These are phyloP conservation scores for Chlorodrepanis virens DNA, from an alignment of 2,113 vertebrate genomes.

Conservation along the genomic window DNA sequence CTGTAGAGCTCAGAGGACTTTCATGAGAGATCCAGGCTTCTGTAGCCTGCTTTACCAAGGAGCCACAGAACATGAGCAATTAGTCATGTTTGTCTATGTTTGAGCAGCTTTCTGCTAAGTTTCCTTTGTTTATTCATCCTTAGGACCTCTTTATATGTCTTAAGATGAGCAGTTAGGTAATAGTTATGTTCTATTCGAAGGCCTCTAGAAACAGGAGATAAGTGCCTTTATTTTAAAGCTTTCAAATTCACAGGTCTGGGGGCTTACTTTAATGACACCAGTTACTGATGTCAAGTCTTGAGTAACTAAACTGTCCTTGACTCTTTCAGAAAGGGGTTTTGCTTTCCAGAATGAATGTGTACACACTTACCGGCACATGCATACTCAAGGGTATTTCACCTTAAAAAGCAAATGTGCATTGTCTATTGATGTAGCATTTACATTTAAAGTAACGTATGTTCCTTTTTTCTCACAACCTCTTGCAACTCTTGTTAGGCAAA, in stretches of 20 bases:
- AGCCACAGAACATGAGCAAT: slow-evolving; percentile 61
- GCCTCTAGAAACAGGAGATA: not conserved
- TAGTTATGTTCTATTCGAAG: not conserved
- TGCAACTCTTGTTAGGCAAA: not conserved
- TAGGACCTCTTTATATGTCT: not conserved
- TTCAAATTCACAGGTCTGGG: not conserved
- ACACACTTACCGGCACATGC: accelerated
- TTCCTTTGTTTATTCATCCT: slow-evolving; percentile 35
- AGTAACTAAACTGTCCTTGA: not conserved
- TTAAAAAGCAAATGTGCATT: not conserved
- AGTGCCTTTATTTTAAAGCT: not conserved
- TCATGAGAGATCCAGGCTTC: slow-evolving; percentile 58
- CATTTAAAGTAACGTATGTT: not conserved
- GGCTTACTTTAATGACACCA: not conserved
- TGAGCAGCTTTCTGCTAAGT: slow-evolving; percentile 22
- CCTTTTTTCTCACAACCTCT: not conserved
- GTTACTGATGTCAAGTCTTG: not conserved
- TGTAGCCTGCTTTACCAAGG: slow-evolving; percentile 48
- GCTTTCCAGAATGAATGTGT: not conserved
- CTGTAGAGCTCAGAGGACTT: slow-evolving; percentile 65
- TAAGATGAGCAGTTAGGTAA: not conserved
- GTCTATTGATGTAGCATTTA: not conserved
- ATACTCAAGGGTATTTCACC: not conserved
- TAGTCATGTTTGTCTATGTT: slow-evolving; percentile 60
- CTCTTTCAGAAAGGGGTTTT: not conserved